Conservation (phyloP, 2,113 vertebrate species). For the Turdus rufiventris region DNA sequence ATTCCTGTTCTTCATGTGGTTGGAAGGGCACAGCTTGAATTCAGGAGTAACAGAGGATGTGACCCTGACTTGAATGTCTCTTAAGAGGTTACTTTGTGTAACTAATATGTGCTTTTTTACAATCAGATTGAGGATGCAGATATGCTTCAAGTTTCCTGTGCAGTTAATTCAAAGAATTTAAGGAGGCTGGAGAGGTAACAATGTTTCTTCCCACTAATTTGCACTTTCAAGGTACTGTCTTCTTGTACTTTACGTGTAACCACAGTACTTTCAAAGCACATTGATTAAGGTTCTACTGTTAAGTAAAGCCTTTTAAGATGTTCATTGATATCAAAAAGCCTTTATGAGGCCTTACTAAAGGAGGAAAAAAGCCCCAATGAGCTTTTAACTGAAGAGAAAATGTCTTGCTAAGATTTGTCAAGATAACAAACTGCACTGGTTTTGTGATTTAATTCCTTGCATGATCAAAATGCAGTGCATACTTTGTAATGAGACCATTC, state of each 20-base stretch:
- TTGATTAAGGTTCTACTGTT: slow-evolving; percentile 63
- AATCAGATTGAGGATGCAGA: neutral
- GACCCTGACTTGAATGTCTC: neutral
- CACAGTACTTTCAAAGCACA: slow-evolving; percentile 37
- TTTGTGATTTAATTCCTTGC: slow-evolving; percentile 49
- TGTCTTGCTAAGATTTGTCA: slow-evolving; percentile 50
- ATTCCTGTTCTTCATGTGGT: neutral
- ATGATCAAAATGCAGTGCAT: neutral
- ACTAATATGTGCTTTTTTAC: neutral
- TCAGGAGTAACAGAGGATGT: neutral
- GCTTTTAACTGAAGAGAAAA: slow-evolving; percentile 58
- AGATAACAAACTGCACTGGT: slow-evolving; percentile 47
- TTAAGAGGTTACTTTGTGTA: neutral
- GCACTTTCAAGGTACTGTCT: slow-evolving; percentile 32
- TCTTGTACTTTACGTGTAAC: slow-evolving; percentile 18
- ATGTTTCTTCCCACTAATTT: slow-evolving; percentile 54
- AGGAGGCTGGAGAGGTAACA: slow-evolving; percentile 34
- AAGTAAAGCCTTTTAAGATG: slow-evolving; percentile 62
- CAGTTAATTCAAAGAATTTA: neutral
- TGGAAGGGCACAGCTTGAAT: neutral
- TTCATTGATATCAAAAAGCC: slow-evolving; percentile 51
- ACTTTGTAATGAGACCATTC: slow-evolving; percentile 36
- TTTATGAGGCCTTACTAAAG: slow-evolving; percentile 41
- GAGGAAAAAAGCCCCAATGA: slow-evolving; percentile 46
- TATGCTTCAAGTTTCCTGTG: neutral